Percentiles rank a stretch among this genome's conserved stretches.
phyloP scores from a whole-genome alignment of 2,888 invertebrate genomes.

The Dasysyrphus albostriatus region DNA sequence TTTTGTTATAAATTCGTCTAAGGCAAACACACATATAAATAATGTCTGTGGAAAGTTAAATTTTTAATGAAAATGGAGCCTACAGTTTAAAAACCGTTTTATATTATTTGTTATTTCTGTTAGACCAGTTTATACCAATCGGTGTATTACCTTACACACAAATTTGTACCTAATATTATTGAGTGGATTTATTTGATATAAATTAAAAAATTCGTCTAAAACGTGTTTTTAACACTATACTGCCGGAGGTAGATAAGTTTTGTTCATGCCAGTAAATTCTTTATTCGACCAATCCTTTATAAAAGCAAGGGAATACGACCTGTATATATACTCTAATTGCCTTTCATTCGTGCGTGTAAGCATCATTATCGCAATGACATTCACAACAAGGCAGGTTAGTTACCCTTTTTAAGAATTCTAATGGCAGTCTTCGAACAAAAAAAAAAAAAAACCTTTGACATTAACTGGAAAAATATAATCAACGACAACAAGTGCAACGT shows the following conservation, averaged over 20 bases:
- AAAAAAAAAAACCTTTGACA: constrained; percentile 21
- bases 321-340: not conserved
- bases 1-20: not conserved
- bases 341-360: constrained; percentile 18
- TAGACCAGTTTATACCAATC: not conserved
- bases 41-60: too few relatives aligned
- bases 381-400: constrained; percentile 71
- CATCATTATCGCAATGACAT: constrained; percentile 57
- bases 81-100: too few relatives aligned
- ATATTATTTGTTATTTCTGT: not conserved
- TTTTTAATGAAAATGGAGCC: too few relatives aligned
- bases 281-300: not conserved
- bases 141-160: not conserved
- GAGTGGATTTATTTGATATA: too few relatives aligned
- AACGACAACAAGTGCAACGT: constrained; percentile 1
- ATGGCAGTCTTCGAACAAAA: constrained; percentile 39
- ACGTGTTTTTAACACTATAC: too few relatives aligned
- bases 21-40: not conserved
- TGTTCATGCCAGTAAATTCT: too few relatives aligned
- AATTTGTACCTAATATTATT: too few relatives aligned
- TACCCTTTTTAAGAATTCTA: constrained; percentile 72
- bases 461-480: constrained; percentile 16
- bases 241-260: too few relatives aligned
- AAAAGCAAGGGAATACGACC: not conserved
- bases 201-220: too few relatives aligned